Evolutionary conservation across 2,113 vertebrate genomes (phyloP).

Genomic region (Hystrix cristata): DNA sequence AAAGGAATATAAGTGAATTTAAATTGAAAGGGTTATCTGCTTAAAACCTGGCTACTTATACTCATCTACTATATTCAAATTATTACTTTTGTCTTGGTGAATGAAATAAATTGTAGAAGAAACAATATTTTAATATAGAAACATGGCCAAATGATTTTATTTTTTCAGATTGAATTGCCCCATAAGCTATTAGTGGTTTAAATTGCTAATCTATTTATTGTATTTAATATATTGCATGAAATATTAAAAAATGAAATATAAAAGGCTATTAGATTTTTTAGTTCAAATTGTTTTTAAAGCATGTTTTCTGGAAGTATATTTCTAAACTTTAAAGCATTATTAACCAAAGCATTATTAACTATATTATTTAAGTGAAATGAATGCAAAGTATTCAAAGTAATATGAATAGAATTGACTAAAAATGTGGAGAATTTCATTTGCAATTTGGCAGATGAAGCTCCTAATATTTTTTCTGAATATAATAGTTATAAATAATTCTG

Average conservation of each 20-base stretch:
- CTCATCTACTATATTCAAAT: not conserved
- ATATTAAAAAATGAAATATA: not conserved
- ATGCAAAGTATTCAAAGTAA: not conserved
- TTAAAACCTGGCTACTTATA: not conserved
- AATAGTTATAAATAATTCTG: not conserved
- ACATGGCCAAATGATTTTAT: not conserved
- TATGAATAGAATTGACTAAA: not conserved
- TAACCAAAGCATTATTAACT: not conserved
- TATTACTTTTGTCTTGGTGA: not conserved
- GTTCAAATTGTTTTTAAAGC: not conserved
- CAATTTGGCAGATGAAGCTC: not conserved
- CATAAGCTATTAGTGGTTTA: not conserved
- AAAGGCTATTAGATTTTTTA: not conserved
- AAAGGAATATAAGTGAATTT: not conserved
- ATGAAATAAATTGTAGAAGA: not conserved
- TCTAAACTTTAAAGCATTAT: not conserved
- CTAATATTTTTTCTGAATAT: not conserved
- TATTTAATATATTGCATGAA: not conserved
- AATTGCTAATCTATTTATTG: not conserved
- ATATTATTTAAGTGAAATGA: not conserved
- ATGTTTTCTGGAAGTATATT: not conserved
- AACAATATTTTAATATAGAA: not conserved
- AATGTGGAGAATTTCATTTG: not conserved
- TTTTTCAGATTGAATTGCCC: not conserved
- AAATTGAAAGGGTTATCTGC: not conserved